phyloP scores from a whole-genome alignment of 2,888 invertebrate species.

The Synergus umbraculus region DNA sequence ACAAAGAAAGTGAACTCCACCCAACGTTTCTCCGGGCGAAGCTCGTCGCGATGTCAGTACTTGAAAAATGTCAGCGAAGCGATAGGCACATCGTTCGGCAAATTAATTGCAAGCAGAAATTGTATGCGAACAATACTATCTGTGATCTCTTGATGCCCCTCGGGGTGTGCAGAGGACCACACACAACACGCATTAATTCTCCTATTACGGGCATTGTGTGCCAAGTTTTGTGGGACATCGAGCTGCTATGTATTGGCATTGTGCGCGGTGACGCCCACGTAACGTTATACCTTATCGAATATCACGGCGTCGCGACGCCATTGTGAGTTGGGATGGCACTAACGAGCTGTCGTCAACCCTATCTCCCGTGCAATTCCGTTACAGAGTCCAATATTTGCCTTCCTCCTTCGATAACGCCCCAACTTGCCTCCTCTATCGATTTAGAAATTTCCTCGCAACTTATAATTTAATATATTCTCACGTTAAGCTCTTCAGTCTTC shows the following conservation, averaged over 20 bases:
- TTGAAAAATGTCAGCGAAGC: constrained; percentile 59
- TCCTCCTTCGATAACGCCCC: constrained; percentile 38
- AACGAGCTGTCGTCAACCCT: constrained; percentile 71
- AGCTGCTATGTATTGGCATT: constrained; percentile 49
- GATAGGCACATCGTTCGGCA: constrained; percentile 55
- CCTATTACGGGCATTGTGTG: constrained; percentile 70
- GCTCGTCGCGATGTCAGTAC: constrained; percentile 37
- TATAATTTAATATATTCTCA: constrained; percentile 40
- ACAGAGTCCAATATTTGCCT: constrained; percentile 37
- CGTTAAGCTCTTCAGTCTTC: constrained; percentile 15
- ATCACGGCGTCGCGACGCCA: constrained; percentile 63
- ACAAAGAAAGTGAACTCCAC: constrained; percentile 26
- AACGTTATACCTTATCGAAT: constrained; percentile 59
- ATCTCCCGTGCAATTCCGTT: constrained; percentile 47
- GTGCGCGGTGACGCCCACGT: constrained; percentile 51
- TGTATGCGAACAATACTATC: constrained; percentile 72
- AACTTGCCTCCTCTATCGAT: constrained; percentile 27
- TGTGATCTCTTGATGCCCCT: constrained; percentile 65
- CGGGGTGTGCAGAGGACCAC: constrained; percentile 67
- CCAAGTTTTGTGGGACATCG: constrained; percentile 50
- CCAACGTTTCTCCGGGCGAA: constrained; percentile 17
- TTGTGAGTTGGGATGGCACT: constrained; percentile 63
- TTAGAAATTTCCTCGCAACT: constrained; percentile 17
- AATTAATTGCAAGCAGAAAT: constrained; percentile 71
- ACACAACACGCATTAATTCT: constrained; percentile 72